A percentile compares a stretch with the other conserved stretches of the same genome.
Conservation (phyloP, 2,797 vertebrate genomes). For the Helarctos malayanus region DNA sequence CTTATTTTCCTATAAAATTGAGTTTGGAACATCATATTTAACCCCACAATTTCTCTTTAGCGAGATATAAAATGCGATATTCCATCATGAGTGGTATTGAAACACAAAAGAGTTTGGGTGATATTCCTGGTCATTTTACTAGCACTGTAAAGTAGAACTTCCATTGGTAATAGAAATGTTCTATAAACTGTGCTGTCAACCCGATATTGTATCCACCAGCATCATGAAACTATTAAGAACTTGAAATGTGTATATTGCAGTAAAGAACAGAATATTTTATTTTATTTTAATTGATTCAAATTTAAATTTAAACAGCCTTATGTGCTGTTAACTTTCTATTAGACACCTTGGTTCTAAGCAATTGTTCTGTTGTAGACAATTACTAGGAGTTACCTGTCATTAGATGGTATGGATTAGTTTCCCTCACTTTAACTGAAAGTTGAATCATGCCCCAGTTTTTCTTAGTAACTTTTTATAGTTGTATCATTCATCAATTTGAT, state of each 20-base stretch:
- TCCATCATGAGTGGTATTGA: neutral
- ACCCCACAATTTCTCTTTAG: neutral
- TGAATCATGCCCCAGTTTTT: constrained; percentile 10
- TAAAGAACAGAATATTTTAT: neutral
- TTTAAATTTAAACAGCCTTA: neutral
- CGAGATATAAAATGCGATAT: neutral
- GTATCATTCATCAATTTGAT: constrained; percentile 57
- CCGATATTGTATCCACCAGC: neutral
- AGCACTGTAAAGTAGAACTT: neutral
- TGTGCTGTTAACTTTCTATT: constrained; percentile 26
- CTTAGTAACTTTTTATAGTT: constrained; percentile 54
- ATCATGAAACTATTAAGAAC: neutral
- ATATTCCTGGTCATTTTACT: neutral
- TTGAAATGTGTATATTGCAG: neutral
- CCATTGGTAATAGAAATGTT: neutral
- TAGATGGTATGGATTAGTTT: constrained; percentile 36
- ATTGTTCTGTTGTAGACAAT: constrained; percentile 12
- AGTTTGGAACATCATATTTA: neutral
- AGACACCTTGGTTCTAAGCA: constrained; percentile 6
- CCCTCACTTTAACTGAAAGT: constrained; percentile 47
- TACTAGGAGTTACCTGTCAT: neutral
- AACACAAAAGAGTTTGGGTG: neutral
- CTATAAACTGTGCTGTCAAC: neutral
- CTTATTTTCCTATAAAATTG: neutral
- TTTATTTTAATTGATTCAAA: constrained; percentile 20